Base-by-base conservation (phyloP, 2,888 invertebrate species). In the Notocelia uddmanniana region DNA sequence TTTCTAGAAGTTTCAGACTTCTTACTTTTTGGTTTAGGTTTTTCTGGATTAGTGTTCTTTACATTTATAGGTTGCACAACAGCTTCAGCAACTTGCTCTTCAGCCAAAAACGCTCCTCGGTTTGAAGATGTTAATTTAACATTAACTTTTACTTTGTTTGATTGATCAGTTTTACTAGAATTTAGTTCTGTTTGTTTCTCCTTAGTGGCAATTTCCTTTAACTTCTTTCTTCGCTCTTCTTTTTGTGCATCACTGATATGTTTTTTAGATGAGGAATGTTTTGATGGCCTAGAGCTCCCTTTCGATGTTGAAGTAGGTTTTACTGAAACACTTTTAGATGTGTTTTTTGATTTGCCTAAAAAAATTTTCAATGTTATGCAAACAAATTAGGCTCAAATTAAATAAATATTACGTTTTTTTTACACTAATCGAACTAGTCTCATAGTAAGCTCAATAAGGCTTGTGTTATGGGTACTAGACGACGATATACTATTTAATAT, bases 21-120 rank as follows among this genome's bases (percentile, higher is more conserved):
- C 13, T 50, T 68, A 66, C 75, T 18, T 54, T 71, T 74, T 37
- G 23, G 8, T 55, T 50, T 72, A 9, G 73, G 13, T 69, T 78
- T 80, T 73, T 64, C 66, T 59, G 77, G 75, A 41, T 74, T 80
- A 45, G 77, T 78, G 74, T 84, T 87, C 78, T 80, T 81, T 72
- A 85, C 85, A 8, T 15, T 15, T 31, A 79, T 84, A 69, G 87
- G 83, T 77, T 86, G 85, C 1, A 84, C 81, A 73, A 81, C 76
- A 63, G 76, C 76, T 77, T 84, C 78, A 48, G 77, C 78, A 52
- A 78, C 69, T 64, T 37, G 34, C 5, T 64, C 52, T 78, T 91
- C 89, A 21, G 88, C 89, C 58, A 96, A 85, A 79, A 95, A 95
- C 50, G 94, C 94, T 0, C 95, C 95, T 37, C 95, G 91, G 76